Percentiles rank a stretch among this genome's conserved stretches.
These are phyloP conservation scores for Scaptomyza flava DNA, from an alignment of 2,888 invertebrate genomes.

Conservation along the genomic window DNA sequence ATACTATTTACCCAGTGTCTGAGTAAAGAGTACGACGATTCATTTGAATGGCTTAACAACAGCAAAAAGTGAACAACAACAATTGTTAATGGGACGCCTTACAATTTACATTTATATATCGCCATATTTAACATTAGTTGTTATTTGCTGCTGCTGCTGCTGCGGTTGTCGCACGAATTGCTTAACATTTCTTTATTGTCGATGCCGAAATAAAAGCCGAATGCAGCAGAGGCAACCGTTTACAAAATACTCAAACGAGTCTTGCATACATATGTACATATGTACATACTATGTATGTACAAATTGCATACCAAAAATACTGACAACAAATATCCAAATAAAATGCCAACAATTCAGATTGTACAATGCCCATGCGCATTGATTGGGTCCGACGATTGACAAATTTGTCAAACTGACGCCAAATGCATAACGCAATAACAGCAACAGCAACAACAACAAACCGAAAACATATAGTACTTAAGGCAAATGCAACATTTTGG, in stretches of 20 bases:
- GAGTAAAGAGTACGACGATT: conserved; percentile 32
- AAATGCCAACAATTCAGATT: conserved; percentile 68
- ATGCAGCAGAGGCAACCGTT: conserved; percentile 43
- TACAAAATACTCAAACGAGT: conserved; percentile 41
- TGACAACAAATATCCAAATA: conserved; percentile 42
- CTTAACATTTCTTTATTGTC: conserved; percentile 64
- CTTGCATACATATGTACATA: conserved; percentile 25
- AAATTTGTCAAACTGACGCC: conserved; percentile 68
- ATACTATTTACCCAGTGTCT: conserved; percentile 51
- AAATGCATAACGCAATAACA: conserved; percentile 27
- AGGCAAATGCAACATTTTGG: conserved; percentile 35
- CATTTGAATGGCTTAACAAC: conserved; percentile 42
- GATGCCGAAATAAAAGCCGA: conserved; percentile 38
- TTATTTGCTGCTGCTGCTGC: conserved; percentile 1
- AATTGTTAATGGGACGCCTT: conserved; percentile 56
- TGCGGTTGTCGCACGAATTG: conserved; percentile 56
- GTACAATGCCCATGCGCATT: conserved; percentile 62
- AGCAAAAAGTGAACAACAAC: conserved; percentile 15
- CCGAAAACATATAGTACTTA: conserved; percentile 19
- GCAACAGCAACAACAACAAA: conserved; percentile 2
- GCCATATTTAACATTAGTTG: conserved; percentile 40
- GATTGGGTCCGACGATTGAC: conserved; percentile 63
- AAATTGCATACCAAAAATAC: conserved; percentile 36
- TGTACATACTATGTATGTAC: conserved; percentile 1
- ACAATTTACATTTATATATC: conserved; percentile 64